Evolutionary conservation across 2,113 vertebrate genomes (phyloP), one percentile per base, ranked within the genome.

Genomic region (Brachypteracias leptosomus): DNA sequence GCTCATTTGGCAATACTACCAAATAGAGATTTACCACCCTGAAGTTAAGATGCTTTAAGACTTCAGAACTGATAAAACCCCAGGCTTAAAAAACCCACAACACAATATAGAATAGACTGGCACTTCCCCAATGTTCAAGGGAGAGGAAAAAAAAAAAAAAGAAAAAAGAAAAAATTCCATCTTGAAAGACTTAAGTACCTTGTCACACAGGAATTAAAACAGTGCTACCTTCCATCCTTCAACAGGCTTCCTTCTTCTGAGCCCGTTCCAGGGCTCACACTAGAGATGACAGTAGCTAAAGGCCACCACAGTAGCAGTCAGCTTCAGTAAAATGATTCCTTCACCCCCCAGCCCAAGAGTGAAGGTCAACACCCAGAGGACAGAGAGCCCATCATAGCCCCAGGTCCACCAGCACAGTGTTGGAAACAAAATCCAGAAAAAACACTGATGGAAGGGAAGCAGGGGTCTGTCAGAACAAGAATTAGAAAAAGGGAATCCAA

Each of bases 41-140:
- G 62, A 79, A 72, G 66, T 93, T 95, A 93, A 95, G 88, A 95
- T 42, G 92, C 62, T 88, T 96, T 94, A 91, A 47, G 58, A 68
- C 35, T 77, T 85, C 49, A 82, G 54, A 97, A 76, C 9, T 54
- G 52, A 82, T 78, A 88, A 93, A 96, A 93, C 46, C 90, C 74
- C 75, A 91, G 78, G 49, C 88, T 83, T 83, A 82, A 87, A 68
- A 21, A 10, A 3, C 6, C 10, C 28, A 54, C 18, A 58, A 63
- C 5, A 49, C 36, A 80, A 83, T 42, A 73, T 17, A 52, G 85
- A 90, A 90, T 33, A 82, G 75, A 90, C 36, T 25, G 19, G 28
- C 28, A 62, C 17, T 58, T 88, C 36, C 16, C 16, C 28, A 73
- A 3, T 38, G 72, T 31, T 42, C 35, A 51, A 72, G 22, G 16